Evolutionary conservation across 2,113 vertebrate genomes (phyloP).

Genomic region (Triplophysa dalaica): DNA sequence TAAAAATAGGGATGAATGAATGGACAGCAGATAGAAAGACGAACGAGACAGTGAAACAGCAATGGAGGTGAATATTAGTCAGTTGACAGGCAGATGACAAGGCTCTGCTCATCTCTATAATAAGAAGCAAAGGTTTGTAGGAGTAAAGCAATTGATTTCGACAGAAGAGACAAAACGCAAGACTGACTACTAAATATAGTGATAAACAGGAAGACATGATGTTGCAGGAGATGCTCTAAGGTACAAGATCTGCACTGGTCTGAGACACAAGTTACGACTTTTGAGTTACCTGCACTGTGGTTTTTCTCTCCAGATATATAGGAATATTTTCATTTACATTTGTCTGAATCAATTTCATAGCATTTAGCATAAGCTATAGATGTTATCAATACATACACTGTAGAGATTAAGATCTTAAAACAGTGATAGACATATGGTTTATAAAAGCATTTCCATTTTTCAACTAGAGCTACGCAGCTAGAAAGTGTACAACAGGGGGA

Average conservation of each 20-base stretch:
- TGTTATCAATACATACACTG: no score
- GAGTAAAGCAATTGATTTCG: constrained; percentile 30
- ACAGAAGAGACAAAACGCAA: not conserved
- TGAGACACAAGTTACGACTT: no score
- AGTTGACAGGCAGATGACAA: constrained; percentile 42
- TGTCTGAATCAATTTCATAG: no score
- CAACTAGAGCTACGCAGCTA: no score
- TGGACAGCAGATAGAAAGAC: constrained; percentile 38
- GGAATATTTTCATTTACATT: no score
- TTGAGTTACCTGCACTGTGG: no score
- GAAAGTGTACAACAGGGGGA: not conserved
- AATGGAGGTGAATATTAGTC: constrained; percentile 40
- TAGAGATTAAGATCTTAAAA: no score
- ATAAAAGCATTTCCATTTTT: no score
- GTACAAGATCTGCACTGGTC: not conserved
- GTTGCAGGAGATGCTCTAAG: no score
- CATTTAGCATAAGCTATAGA: no score
- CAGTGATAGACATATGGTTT: no score
- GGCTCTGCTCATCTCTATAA: constrained; percentile 22
- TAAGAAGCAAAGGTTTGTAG: not conserved
- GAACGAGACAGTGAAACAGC: constrained; percentile 33
- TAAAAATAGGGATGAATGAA: constrained; percentile 58
- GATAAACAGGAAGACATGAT: not conserved
- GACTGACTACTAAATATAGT: constrained; percentile 1
- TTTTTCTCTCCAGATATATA: no score